phyloP scores from a whole-genome alignment of 2,113 vertebrate genomes.

The Xiphorhynchus elegans region DNA sequence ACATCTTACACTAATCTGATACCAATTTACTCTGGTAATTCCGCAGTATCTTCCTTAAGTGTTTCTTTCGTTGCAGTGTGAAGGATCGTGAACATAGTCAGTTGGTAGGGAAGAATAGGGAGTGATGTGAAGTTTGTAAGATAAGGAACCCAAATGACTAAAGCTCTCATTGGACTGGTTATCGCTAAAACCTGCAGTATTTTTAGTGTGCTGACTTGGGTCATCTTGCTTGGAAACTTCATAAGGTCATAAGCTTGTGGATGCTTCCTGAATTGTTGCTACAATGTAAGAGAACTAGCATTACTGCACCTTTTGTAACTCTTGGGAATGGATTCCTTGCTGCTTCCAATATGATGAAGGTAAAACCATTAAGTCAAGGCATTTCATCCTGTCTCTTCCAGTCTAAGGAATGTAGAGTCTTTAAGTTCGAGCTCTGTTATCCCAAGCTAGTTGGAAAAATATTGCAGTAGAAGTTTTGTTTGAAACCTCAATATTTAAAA shows the following conservation, averaged over 20 bases:
- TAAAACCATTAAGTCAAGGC: background rate
- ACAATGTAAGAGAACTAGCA: background rate
- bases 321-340: background rate
- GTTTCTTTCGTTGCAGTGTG: background rate
- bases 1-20: background rate
- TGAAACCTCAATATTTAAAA: background rate
- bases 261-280: background rate
- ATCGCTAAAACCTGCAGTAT: background rate
- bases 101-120: background rate
- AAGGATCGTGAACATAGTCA: background rate
- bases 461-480: background rate
- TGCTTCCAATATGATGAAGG: background rate
- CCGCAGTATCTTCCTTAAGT: background rate
- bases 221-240: background rate
- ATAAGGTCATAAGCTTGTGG: background rate
- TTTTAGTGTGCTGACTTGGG: background rate
- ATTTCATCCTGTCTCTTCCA: background rate
- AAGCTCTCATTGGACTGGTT: background rate
- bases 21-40: background rate
- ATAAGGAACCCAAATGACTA: background rate
- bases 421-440: background rate
- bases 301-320: background rate
- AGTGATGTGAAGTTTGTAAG: rapidly evolving
- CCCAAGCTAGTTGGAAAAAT: background rate
- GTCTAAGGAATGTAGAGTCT: background rate